Conservation (phyloP, 2,113 vertebrate genomes). For the Misgurnus anguillicaudatus region DNA sequence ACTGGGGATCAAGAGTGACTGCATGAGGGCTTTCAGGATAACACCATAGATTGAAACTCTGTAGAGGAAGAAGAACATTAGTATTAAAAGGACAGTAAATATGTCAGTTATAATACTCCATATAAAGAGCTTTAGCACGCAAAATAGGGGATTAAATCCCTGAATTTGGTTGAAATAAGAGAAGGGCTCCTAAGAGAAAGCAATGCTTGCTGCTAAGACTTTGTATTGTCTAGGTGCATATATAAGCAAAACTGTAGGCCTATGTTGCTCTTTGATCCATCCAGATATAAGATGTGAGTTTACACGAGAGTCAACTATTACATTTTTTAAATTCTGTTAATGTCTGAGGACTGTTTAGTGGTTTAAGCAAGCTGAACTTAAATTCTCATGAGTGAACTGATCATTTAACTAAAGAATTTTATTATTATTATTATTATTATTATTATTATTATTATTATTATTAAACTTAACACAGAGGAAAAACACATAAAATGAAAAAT, state of each 20-base stretch:
- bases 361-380: no score
- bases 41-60: conserved; percentile 94
- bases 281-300: no score
- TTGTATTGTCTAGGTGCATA: neutral
- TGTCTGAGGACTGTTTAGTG: neutral
- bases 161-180: neutral
- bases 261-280: conserved; percentile 20
- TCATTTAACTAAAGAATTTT: no score
- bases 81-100: neutral
- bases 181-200: neutral
- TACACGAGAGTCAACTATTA: neutral
- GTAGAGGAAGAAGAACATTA: conserved; percentile 42
- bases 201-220: neutral
- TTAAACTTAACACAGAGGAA: no score
- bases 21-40: conserved; percentile 75
- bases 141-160: neutral
- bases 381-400: no score
- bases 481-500: no score
- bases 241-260: neutral
- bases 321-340: no score
- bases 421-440: no score
- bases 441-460: no score
- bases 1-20: conserved; percentile 7
- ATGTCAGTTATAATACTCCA: neutral
- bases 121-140: no score